These are phyloP conservation scores for Chrysogorgia sp. DNA, from an alignment of 92 coral and sea anemone species.

Conservation along the genomic window DNA sequence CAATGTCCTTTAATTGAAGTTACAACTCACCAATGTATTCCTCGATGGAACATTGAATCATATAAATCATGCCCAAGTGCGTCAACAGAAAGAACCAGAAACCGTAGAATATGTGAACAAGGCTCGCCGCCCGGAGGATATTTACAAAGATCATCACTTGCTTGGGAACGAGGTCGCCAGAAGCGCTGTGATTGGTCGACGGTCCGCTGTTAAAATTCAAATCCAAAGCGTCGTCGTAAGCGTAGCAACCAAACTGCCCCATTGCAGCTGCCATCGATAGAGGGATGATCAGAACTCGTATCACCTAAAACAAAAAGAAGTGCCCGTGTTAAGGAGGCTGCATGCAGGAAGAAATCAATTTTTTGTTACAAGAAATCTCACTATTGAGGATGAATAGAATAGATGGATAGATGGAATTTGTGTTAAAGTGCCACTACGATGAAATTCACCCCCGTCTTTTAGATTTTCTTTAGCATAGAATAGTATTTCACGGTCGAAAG, in stretches of 20 bases:
- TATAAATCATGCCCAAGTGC: constrained; percentile 77
- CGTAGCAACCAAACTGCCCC: constrained; percentile 93
- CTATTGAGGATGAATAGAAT: too few species aligned
- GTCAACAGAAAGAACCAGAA: constrained; percentile 78
- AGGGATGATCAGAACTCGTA: not conserved
- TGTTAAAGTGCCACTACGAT: too few species aligned
- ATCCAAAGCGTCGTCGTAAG: constrained; percentile 75
- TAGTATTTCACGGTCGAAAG: too few species aligned
- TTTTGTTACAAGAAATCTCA: not conserved
- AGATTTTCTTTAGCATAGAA: too few species aligned
- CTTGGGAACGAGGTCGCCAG: constrained; percentile 61
- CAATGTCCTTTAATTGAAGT: too few species aligned
- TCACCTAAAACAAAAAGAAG: not conserved
- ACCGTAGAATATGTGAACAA: constrained; percentile 84
- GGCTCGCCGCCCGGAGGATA: constrained; percentile 80
- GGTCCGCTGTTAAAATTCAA: constrained; percentile 58
- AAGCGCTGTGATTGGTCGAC: constrained; percentile 42
- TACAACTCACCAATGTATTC: constrained; percentile 80
- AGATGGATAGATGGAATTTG: too few species aligned
- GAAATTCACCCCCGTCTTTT: too few species aligned
- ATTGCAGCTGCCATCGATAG: constrained; percentile 78
- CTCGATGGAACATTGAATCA: constrained; percentile 89
- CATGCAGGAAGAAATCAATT: not conserved
- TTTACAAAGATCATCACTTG: constrained; percentile 72
- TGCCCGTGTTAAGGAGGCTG: too few species aligned